Evolutionary conservation across 2,888 invertebrate species (phyloP).

Genomic region (Chirona hameri): DNA sequence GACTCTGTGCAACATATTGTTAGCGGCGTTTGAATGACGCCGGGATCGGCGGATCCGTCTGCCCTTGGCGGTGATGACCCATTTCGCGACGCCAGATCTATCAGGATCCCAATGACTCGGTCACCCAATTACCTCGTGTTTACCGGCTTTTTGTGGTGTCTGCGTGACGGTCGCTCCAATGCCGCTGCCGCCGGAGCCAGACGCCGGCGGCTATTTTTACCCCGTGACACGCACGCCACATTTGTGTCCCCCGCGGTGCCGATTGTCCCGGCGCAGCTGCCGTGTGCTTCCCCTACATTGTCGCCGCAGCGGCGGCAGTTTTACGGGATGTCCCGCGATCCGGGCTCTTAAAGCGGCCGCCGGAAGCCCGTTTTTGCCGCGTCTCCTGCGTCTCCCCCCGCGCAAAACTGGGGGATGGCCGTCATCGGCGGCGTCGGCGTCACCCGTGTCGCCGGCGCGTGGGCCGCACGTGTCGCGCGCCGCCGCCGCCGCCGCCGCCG

Average conservation of each 20-base stretch:
- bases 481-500: not conserved
- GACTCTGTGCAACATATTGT: no score
- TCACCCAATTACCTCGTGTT: not conserved
- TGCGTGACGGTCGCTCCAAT: not conserved
- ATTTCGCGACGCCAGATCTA: not conserved
- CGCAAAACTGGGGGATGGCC: not conserved
- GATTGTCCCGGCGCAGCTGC: not conserved
- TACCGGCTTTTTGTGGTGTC: not conserved
- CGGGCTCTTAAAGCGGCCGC: not conserved
- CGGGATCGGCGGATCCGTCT: not conserved
- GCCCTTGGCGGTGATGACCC: not conserved
- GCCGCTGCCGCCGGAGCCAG: not conserved
- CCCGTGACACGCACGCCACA: not conserved
- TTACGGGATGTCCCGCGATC: not conserved
- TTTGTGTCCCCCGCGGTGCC: not conserved
- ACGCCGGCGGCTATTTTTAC: not conserved
- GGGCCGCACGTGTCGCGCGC: not conserved
- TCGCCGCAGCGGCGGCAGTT: constrained; percentile 2
- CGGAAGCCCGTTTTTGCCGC: constrained; percentile 9
- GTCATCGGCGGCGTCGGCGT: not conserved
- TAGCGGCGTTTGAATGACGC: no score
- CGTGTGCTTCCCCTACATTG: not conserved
- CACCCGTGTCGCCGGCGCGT: not conserved
- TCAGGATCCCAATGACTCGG: constrained; percentile 7
- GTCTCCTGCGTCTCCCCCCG: not conserved